Evolutionary conservation across 2,797 vertebrate genomes (phyloP).

Genomic region (Monodelphis domestica): DNA sequence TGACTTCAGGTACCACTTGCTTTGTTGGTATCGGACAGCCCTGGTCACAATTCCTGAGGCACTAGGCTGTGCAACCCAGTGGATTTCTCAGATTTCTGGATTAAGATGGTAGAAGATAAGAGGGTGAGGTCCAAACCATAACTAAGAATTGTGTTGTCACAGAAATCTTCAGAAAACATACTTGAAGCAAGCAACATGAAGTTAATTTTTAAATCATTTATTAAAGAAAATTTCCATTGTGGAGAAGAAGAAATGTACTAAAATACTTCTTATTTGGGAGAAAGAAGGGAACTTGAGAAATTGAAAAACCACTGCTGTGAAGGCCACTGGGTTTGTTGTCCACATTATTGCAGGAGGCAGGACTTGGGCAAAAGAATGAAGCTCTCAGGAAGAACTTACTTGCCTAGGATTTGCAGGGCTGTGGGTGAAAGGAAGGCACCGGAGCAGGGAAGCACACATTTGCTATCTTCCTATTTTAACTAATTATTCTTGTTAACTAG

Average conservation of each 20-base stretch:
- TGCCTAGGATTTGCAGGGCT: neutral
- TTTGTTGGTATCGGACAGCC: neutral
- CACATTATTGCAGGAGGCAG: too few relatives aligned
- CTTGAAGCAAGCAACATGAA: neutral
- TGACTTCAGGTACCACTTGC: neutral
- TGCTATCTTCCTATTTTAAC: neutral
- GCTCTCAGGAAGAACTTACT: neutral
- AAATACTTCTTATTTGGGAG: neutral
- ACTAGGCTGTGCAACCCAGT: neutral
- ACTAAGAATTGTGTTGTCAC: neutral
- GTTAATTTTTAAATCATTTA: neutral
- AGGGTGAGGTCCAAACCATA: neutral
- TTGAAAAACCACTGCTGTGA: neutral
- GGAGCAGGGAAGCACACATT: neutral
- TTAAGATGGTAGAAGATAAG: neutral
- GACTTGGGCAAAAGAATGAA: neutral
- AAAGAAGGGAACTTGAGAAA: neutral
- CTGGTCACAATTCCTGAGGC: neutral
- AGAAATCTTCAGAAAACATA: neutral
- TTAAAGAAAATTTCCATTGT: neutral
- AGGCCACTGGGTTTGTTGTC: neutral
- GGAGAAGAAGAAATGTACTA: neutral
- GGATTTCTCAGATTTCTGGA: neutral
- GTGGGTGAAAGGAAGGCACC: neutral
- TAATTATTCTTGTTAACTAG: neutral